Base-by-base conservation (phyloP, 2,888 invertebrate species). In the Cyclophora albipunctata region DNA sequence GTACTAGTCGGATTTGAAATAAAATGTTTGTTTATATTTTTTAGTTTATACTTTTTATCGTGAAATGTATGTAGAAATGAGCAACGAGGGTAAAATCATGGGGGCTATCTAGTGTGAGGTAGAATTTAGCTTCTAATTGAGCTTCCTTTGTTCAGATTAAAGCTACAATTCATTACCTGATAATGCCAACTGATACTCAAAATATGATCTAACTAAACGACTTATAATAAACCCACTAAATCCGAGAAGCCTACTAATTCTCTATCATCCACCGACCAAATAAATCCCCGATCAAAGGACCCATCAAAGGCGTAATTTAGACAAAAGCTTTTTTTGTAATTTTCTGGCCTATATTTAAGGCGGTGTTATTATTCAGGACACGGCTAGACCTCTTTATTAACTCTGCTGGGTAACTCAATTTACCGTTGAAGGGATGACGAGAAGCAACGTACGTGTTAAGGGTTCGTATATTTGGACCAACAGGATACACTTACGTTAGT, bases 361-460 rank as follows among this genome's bases (percentile, higher is more conserved):
- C 58, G 49, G 60, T 63, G 55, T 63, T 70, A 66, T 57, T 59
- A 81, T 71, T 78, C 81, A 50, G 66, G 59, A 66, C 81, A 82
- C 81, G 81, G 68, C 59, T 73, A 66, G 66, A 65, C 69, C 78
- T 80, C 81, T 80, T 80, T 81, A 82, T 82, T 81, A 82, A 81
- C 81, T 80, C 75, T 71, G 78, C 78, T 76, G 78, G 78, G 80
- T 79, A 81, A 82, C 81, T 81, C 81, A 81, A 81, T 81, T 81
- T 81, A 70, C 74, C 74, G 71, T 73, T 75, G 79, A 79, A 81
- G 77, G 81, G 78, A 81, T 81, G 81, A 80, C 78, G 77, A 81
- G 78, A 70, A 69, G 72, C 71, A 65, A 51, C 63, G 75, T 73
- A 81, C 80, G 81, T 81, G 79, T 76, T 75, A 75, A 73, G 65